Percentiles rank a stretch among this genome's conserved stretches.
phyloP scores from a whole-genome alignment of 2,797 vertebrate species.

The Sebastolobus altivelis region DNA sequence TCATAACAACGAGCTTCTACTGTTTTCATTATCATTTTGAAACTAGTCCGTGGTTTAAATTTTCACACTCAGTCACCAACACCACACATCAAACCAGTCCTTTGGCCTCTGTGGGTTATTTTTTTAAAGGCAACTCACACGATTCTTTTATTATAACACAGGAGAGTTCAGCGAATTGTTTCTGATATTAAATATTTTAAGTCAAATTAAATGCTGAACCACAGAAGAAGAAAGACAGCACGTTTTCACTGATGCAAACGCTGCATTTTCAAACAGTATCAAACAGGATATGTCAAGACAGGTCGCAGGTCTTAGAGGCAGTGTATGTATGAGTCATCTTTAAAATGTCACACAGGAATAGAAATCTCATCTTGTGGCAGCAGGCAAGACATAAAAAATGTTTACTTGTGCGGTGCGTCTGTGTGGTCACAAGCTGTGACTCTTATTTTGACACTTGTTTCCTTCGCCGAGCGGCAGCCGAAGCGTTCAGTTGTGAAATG shows the following conservation, averaged over 20 bases:
- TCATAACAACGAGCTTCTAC: neutral
- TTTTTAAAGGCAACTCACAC: neutral
- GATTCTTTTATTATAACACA: neutral
- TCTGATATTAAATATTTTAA: neutral
- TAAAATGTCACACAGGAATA: conserved; percentile 11
- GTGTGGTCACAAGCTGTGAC: conserved; percentile 54
- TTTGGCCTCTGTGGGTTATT: neutral
- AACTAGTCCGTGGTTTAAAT: neutral
- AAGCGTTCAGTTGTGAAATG: neutral
- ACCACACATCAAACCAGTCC: neutral
- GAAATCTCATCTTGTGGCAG: neutral
- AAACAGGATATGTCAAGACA: conserved; percentile 22
- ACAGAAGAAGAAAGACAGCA: neutral
- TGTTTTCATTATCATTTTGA: neutral
- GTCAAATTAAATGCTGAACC: neutral
- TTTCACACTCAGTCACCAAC: neutral
- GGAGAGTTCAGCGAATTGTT: neutral
- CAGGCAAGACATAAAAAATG: neutral
- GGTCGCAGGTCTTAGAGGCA: neutral
- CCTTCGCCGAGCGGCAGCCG: neutral
- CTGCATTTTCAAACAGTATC: conserved; percentile 23
- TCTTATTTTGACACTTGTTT: neutral
- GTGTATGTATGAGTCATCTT: conserved; percentile 26
- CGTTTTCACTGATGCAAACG: conserved; percentile 34
- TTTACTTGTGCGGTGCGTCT: conserved; percentile 24